Base-by-base conservation (phyloP, 2,797 vertebrate genomes). In the Galaxias olidus region DNA sequence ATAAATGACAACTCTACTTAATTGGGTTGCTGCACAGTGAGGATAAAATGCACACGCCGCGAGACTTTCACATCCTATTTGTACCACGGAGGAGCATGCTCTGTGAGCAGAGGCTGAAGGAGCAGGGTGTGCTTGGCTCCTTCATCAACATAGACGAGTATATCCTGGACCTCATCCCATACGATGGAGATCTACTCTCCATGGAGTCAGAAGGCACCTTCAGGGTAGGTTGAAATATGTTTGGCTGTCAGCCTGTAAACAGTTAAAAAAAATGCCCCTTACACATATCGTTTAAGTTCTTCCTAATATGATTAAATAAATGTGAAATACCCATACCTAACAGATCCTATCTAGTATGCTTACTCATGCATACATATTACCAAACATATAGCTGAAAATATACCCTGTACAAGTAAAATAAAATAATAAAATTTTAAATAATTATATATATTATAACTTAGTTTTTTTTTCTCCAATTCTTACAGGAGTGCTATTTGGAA, bases 181-280 rank as follows among this genome's bases (percentile, higher is more conserved):
- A 97, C 4, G 98, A 99, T 0, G 94, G 96, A 3, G 97, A 99
- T 76, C 92, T 99, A 73, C 91, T 99, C 12, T 99, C 98, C 80
- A 99, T 99, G 98, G 98, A 99, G 73, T 96, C 96, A 0, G 97
- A 99, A 83, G 91, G 92, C 0, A 94, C 96, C 0, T 99, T 98
- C 81, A 94, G 95, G 91, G 98, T 98, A 77, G 15, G 90, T 20
- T 15, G 51, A 10, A 19, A 65, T 44, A 0, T n/a, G n/a, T 5
- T 15, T 63, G 1, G 63, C 3, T 47, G 1, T 47, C 9, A 10
- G 9, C 30, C 30, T 30, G 30, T 30, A 30, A 30, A 30, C 30
- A 30, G 2, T 3, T 3, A 30, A 30, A 30, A 30, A 30, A 30
- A 30, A 30, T 30, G 30, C 2, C 30, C 30, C 30, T 30, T 30